Evolutionary conservation across 2,113 vertebrate species (phyloP).

Genomic region (Arothron firmamentum): DNA sequence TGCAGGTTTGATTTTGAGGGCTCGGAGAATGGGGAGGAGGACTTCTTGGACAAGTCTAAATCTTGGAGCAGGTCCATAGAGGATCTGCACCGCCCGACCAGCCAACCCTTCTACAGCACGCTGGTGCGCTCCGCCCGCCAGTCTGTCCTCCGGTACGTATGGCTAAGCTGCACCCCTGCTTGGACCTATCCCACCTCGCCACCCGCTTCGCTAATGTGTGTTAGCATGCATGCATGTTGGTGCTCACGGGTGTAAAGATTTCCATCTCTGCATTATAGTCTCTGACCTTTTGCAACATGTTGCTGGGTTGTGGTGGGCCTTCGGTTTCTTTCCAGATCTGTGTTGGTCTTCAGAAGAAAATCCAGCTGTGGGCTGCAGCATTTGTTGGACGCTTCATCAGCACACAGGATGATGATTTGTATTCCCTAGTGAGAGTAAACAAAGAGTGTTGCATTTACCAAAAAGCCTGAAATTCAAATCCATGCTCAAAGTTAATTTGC

Average conservation of each 20-base stretch:
- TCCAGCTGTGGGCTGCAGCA: slow-evolving; percentile 55
- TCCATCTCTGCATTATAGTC: slow-evolving; percentile 22
- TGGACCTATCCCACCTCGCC: slow-evolving; percentile 18
- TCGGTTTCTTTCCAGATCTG: slow-evolving; percentile 50
- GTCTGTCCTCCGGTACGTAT: slow-evolving; percentile 93
- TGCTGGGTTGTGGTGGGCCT: slow-evolving; percentile 25
- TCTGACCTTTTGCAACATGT: slow-evolving; percentile 30
- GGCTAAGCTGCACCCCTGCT: slow-evolving; percentile 42
- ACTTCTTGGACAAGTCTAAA: slow-evolving; percentile 86
- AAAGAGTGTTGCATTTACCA: not conserved
- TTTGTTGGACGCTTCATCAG: slow-evolving; percentile 22
- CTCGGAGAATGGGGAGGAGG: slow-evolving; percentile 87
- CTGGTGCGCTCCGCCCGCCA: slow-evolving; percentile 92
- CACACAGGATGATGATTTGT: not conserved
- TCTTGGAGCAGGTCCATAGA: slow-evolving; percentile 97
- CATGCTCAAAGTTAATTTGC: too few species aligned
- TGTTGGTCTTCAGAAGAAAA: slow-evolving; percentile 41
- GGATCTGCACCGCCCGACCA: slow-evolving; percentile 87
- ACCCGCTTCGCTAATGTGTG: slow-evolving; percentile 43
- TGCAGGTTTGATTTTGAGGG: slow-evolving; percentile 95
- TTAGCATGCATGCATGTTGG: slow-evolving; percentile 23
- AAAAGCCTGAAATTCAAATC: too few species aligned
- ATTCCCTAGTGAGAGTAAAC: slow-evolving; percentile 4
- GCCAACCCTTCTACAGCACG: slow-evolving; percentile 88
- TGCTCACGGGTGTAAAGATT: slow-evolving; percentile 4